phyloP scores from a whole-genome alignment of 2,797 vertebrate genomes.

The Allobates femoralis region DNA sequence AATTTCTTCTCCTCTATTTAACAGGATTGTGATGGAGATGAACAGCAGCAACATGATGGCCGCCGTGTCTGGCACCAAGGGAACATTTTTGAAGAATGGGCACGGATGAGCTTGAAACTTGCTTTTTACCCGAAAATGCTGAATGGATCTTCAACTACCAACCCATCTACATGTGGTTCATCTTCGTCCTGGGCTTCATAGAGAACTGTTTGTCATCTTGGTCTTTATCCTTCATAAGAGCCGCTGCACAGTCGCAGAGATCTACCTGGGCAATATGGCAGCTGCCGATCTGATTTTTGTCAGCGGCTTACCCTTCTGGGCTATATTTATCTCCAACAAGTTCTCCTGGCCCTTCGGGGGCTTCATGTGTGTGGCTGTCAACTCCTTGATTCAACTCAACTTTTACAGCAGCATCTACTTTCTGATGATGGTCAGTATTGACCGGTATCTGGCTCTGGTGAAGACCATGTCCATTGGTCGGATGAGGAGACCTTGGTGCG shows the following conservation, averaged over 20 bases:
- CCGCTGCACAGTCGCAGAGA: slow-evolving; percentile 83
- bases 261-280: slow-evolving; percentile 89
- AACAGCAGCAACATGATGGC: background rate
- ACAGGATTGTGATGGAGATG: background rate
- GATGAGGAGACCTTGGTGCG: slow-evolving; percentile 76
- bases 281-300: slow-evolving; percentile 84
- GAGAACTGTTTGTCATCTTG: slow-evolving; percentile 85
- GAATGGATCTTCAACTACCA: slow-evolving; percentile 79
- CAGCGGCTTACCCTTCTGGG: slow-evolving; percentile 87
- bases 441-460: slow-evolving; percentile 90
- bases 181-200: slow-evolving; percentile 79
- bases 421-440: slow-evolving; percentile 87
- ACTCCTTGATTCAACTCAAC: slow-evolving; percentile 79
- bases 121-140: slow-evolving; percentile 68
- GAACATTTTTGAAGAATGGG: background rate
- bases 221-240: slow-evolving; percentile 83
- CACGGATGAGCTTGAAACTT: slow-evolving; percentile 56
- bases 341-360: slow-evolving; percentile 87
- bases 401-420: slow-evolving; percentile 86
- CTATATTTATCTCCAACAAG: slow-evolving; percentile 76
- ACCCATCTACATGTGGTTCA: slow-evolving; percentile 83
- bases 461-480: slow-evolving; percentile 83
- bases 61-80: background rate
- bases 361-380: slow-evolving; percentile 82
- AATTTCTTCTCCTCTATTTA: background rate